Percentiles rank a stretch among this genome's conserved stretches.
These are phyloP conservation scores for Hydractinia symbiolongicarpus DNA, from an alignment of 30 jellyfish, hydroid and myxozoan genomes.

Conservation along the genomic window DNA sequence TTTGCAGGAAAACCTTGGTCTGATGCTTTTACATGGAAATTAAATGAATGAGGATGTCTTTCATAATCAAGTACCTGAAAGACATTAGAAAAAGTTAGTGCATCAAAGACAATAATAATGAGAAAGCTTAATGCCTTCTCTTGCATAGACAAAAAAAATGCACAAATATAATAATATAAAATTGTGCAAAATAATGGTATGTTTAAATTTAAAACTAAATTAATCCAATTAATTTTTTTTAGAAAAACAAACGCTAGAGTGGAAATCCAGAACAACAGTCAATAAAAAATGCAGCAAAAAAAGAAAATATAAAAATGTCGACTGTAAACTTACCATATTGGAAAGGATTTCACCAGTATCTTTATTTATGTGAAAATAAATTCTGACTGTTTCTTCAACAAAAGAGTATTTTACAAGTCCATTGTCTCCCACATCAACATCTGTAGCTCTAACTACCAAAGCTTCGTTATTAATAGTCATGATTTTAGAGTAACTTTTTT, in stretches of 20 bases:
- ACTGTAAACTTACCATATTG: slow-evolving; percentile 34
- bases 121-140: background rate
- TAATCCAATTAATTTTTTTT: no score
- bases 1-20: slow-evolving; percentile 73
- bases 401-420: slow-evolving; percentile 50
- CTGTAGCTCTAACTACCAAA: slow-evolving; percentile 54
- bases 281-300: no score
- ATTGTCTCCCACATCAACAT: slow-evolving; percentile 72
- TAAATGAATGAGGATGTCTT: slow-evolving; percentile 29
- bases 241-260: no score
- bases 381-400: slow-evolving; percentile 55
- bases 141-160: background rate
- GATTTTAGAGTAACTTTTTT: slow-evolving; percentile 71
- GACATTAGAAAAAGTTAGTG: background rate
- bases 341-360: slow-evolving; percentile 66
- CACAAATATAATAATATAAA: background rate
- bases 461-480: slow-evolving; percentile 39
- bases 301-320: no score
- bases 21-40: slow-evolving; percentile 53
- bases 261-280: no score
- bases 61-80: slow-evolving; percentile 87
- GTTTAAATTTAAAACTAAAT: no score
- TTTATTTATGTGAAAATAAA: slow-evolving; percentile 57
- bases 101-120: background rate
- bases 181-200: background rate